Evolutionary conservation across 2,113 vertebrate species (phyloP).

Genomic region (Gambusia holbrooki): DNA sequence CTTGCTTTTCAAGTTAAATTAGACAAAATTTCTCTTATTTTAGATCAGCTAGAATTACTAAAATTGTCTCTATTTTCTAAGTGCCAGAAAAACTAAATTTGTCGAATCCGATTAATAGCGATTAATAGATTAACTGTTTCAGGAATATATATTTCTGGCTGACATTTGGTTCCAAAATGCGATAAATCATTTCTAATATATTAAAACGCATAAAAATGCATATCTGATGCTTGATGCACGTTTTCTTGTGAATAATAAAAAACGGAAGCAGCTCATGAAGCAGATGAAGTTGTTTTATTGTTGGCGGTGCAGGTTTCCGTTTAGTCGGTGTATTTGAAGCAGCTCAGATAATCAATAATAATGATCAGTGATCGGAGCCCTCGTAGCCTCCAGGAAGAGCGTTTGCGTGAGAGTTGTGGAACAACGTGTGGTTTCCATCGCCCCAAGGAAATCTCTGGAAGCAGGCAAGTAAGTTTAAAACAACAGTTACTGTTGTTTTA

Average conservation of each 20-base stretch:
- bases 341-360: neutral
- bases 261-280: constrained; percentile 1
- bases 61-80: too few species aligned
- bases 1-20: too few species aligned
- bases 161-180: too few species aligned
- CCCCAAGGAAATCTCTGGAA: constrained; percentile 88
- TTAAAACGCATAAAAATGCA: too few species aligned
- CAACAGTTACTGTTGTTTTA: neutral
- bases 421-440: constrained; percentile 88
- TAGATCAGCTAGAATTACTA: too few species aligned
- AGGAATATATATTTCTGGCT: too few species aligned
- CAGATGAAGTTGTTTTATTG: constrained; percentile 33
- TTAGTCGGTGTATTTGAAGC: constrained; percentile 3
- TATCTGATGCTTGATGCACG: neutral
- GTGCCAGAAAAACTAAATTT: too few species aligned
- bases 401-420: constrained; percentile 88
- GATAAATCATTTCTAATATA: too few species aligned
- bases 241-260: neutral
- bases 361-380: constrained; percentile 58
- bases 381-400: constrained; percentile 87
- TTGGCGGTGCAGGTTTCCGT: constrained; percentile 12
- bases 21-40: too few species aligned
- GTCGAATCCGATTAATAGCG: too few species aligned
- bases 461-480: neutral
- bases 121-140: too few species aligned